Percentiles rank a stretch among this genome's conserved stretches.
These are phyloP conservation scores for Buathra laborator DNA, from an alignment of 2,888 invertebrate species.

Conservation along the genomic window DNA sequence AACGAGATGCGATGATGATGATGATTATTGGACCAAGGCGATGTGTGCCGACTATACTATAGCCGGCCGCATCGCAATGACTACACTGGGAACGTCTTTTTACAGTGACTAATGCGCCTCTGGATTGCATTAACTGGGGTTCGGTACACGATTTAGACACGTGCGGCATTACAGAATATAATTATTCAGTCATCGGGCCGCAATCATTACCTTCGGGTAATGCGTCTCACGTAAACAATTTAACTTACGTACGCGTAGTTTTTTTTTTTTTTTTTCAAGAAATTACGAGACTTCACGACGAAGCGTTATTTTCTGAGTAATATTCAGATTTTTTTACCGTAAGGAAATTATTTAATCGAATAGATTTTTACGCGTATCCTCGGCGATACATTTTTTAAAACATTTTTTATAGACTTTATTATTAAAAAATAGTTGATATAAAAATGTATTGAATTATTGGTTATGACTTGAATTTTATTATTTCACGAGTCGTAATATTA, in stretches of 20 bases:
- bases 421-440: too few species aligned
- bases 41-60: constrained; percentile 30
- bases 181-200: constrained; percentile 51
- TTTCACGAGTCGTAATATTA: too few species aligned
- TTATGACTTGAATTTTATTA: neutral
- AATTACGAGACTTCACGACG: neutral
- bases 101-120: constrained; percentile 78
- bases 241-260: constrained; percentile 3
- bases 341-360: neutral
- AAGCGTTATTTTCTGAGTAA: constrained; percentile 25
- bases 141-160: constrained; percentile 17
- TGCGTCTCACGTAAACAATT: constrained; percentile 40
- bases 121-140: constrained; percentile 58
- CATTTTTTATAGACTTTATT: too few species aligned
- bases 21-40: constrained; percentile 58
- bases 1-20: constrained; percentile 40
- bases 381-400: neutral
- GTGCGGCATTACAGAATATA: constrained; percentile 60
- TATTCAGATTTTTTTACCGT: neutral
- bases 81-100: constrained; percentile 74
- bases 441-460: too few species aligned
- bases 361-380: neutral
- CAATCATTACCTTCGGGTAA: constrained; percentile 42
- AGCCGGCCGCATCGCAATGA: constrained; percentile 56
- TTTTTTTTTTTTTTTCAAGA: constrained; percentile 13